Conservation (phyloP, 2,888 invertebrate species). For the Cordilura impudica region DNA sequence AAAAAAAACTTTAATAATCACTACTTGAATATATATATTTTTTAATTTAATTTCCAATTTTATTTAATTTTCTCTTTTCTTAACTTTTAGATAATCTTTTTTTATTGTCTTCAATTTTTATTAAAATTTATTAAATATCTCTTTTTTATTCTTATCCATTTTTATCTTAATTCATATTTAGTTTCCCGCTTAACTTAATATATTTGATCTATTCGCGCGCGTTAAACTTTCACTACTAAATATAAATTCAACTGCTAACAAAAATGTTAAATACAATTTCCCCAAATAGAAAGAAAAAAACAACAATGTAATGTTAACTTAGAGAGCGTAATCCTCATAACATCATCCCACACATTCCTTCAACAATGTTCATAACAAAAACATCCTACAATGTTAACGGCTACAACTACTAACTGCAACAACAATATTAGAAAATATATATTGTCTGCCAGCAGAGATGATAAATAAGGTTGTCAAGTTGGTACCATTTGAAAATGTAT, state of each 20-base stretch:
- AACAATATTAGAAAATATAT: too few species aligned
- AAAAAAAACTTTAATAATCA: too few species aligned
- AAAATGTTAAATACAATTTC: constrained; percentile 43
- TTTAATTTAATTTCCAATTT: background rate
- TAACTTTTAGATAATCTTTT: background rate
- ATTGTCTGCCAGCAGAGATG: too few species aligned
- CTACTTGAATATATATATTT: background rate
- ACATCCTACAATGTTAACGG: too few species aligned
- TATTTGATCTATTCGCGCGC: constrained; percentile 61
- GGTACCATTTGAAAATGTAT: too few species aligned
- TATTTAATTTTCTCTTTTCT: background rate
- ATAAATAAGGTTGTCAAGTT: too few species aligned
- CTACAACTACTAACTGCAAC: too few species aligned
- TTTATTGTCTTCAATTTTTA: background rate
- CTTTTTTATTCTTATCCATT: background rate
- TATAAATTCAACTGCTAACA: constrained; percentile 23
- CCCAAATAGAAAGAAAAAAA: constrained; percentile 26
- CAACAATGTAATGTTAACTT: constrained; percentile 37
- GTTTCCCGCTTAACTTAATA: background rate
- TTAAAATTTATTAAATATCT: background rate
- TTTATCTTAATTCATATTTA: background rate
- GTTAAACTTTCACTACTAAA: constrained; percentile 63
- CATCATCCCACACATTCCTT: background rate
- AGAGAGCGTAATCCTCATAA: constrained; percentile 30
- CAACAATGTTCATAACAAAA: too few species aligned